Evolutionary conservation across 2,888 invertebrate species (phyloP), one percentile per base, ranked within the genome.

Genomic region (Notodonta dromedarius): DNA sequence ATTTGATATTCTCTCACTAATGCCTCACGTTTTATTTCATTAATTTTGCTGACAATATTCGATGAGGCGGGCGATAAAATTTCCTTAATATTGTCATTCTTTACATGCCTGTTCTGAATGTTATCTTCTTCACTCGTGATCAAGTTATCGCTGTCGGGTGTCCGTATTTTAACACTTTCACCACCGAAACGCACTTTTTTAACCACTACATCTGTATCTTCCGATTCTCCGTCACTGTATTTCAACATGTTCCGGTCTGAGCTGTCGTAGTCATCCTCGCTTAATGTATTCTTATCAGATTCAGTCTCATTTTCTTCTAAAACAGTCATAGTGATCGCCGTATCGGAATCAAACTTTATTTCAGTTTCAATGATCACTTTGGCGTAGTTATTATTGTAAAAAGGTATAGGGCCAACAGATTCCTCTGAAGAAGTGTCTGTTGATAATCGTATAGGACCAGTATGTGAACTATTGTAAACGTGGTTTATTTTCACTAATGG

Each of bases 131-230:
- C 95, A 74, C 95, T 95, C 12, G 94, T 93, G 56, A 94, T 92
- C 40, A 95, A 90, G 59, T 95, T 96, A 79, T 97, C 97, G 83
- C 97, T 97, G 73, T 97, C 97, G 0, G 97, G 97, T 13, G 97
- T 97, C 67, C 97, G 92, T 86, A 97, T 95, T 91, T 97, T 97
- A 5, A 97, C 96, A 68, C 97, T 94, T 88, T 97, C 97, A n/a
- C 97, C 97, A 5, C 97, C 97, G 74, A 97, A 97, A 57, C 97
- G 95, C 9, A 97, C 97, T 77, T 97, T 95, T 81, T 97, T 95
- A 32, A 95, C 93, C 44, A 86, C 87, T 14, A 91, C 93, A 61
- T 94, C 94, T 11, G 89, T 93, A 67, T 95, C 95, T 60, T 95
- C 95, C 0, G 95, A 93, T 60, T 95, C 95, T 44, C 94, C 95